These are phyloP conservation scores for Heteromormyrus szaboi DNA, from an alignment of 2,797 vertebrate genomes.

Conservation along the genomic window DNA sequence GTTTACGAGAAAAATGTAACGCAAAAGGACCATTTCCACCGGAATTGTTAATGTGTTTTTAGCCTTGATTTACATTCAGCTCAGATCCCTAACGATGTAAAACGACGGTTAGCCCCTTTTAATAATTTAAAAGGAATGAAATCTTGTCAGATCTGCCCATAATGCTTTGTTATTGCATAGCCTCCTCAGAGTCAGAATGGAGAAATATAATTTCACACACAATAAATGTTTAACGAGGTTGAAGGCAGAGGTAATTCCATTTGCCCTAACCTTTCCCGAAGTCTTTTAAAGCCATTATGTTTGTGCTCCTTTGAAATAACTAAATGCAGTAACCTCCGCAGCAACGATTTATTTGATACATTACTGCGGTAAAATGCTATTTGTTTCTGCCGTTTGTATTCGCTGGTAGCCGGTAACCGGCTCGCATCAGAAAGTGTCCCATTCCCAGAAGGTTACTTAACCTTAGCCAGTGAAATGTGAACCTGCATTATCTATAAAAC, in stretches of 20 bases:
- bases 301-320: conserved; percentile 39
- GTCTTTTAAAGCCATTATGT: conserved; percentile 60
- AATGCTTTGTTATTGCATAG: conserved; percentile 42
- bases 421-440: not conserved
- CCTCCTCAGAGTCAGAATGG: conserved; percentile 52
- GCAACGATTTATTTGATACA: not conserved
- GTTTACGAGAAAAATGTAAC: not conserved
- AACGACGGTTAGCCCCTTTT: not conserved
- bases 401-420: not conserved
- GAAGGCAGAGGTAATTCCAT: conserved; percentile 58
- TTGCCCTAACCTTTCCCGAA: conserved; percentile 64
- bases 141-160: conserved; percentile 62
- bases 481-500: conserved; percentile 47
- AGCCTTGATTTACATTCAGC: conserved; percentile 58
- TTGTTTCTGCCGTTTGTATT: not conserved
- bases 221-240: conserved; percentile 66
- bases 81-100: not conserved
- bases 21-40: not conserved
- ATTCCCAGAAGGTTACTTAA: not conserved
- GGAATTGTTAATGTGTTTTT: conserved; percentile 22
- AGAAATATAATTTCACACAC: conserved; percentile 64
- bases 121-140: conserved; percentile 68
- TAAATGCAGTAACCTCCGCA: not conserved
- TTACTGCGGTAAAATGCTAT: not conserved
- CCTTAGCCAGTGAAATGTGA: not conserved